These are phyloP conservation scores for Hydraecia micacea DNA, from an alignment of 2,888 invertebrate genomes.

Conservation along the genomic window DNA sequence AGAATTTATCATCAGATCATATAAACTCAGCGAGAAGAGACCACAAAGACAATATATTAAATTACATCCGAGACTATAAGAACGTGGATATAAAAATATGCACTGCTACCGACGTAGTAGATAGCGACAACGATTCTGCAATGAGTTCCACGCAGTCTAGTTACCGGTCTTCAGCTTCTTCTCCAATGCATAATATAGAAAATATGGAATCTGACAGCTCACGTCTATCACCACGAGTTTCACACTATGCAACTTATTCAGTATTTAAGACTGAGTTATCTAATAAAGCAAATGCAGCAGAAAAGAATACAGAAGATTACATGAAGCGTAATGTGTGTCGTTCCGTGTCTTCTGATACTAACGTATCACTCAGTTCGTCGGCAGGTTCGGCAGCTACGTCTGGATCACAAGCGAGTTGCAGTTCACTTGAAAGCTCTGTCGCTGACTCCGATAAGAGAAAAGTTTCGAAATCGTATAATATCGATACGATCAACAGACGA, in stretches of 20 bases:
- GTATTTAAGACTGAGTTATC: conserved; percentile 85
- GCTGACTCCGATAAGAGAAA: conserved; percentile 92
- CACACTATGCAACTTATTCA: conserved; percentile 83
- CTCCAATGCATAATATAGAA: conserved; percentile 93
- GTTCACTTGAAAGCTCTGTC: conserved; percentile 91
- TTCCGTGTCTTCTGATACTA: conserved; percentile 93
- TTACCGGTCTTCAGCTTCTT: conserved; percentile 93
- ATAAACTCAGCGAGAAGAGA: conserved; percentile 75
- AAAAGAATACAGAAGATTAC: conserved; percentile 84
- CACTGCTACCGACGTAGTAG: conserved; percentile 90
- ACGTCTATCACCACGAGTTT: conserved; percentile 86
- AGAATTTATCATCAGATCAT: conserved; percentile 68
- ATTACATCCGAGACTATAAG: conserved; percentile 81
- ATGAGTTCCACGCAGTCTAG: conserved; percentile 96
- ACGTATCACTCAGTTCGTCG: conserved; percentile 92
- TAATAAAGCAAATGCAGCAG: conserved; percentile 76
- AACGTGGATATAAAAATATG: conserved; percentile 87
- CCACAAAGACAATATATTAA: conserved; percentile 76
- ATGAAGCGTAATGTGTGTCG: conserved; percentile 91
- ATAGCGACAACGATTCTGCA: conserved; percentile 96
- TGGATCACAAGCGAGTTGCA: conserved; percentile 93
- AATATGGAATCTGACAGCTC: conserved; percentile 90
- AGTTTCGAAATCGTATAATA: conserved; percentile 94
- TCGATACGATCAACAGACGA: conserved; percentile 95
- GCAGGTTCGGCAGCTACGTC: conserved; percentile 93